phyloP scores from a whole-genome alignment of 2,113 vertebrate genomes.

The Aptenodytes patagonicus region DNA sequence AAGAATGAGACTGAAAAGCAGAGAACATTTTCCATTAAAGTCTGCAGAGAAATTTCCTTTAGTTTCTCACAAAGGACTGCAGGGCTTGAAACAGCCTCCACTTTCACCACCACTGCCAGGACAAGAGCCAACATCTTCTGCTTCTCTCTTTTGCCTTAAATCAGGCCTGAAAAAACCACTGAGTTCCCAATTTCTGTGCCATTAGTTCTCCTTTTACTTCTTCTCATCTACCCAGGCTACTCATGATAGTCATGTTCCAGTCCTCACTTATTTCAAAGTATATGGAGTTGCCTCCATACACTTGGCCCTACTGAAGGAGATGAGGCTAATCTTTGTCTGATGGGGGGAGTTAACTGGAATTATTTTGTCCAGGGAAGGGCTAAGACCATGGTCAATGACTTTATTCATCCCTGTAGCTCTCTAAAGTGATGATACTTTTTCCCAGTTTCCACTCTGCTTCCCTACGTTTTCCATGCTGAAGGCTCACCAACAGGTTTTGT shows the following conservation, averaged over 20 bases:
- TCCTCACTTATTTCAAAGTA: neutral
- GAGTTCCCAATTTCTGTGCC: neutral
- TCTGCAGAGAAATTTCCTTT: conserved; percentile 33
- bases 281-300: neutral
- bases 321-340: neutral
- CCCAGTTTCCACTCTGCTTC: neutral
- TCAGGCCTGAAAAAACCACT: neutral
- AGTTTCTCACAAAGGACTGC: neutral
- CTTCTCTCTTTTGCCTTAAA: conserved; percentile 1
- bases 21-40: conserved; percentile 38
- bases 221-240: neutral
- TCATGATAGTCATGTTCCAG: neutral
- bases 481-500: neutral
- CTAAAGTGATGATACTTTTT: neutral
- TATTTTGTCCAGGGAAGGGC: neutral
- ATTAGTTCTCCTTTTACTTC: neutral
- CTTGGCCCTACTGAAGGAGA: neutral
- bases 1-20: conserved; percentile 20
- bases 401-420: neutral
- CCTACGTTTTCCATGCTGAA: neutral
- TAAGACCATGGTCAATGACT: neutral
- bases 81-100: neutral
- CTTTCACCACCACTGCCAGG: conserved; percentile 10
- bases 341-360: neutral
- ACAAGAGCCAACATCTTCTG: conserved; percentile 21